Evolutionary conservation across 2,797 vertebrate genomes (phyloP).

Genomic region (Megaceryle alcyon): DNA sequence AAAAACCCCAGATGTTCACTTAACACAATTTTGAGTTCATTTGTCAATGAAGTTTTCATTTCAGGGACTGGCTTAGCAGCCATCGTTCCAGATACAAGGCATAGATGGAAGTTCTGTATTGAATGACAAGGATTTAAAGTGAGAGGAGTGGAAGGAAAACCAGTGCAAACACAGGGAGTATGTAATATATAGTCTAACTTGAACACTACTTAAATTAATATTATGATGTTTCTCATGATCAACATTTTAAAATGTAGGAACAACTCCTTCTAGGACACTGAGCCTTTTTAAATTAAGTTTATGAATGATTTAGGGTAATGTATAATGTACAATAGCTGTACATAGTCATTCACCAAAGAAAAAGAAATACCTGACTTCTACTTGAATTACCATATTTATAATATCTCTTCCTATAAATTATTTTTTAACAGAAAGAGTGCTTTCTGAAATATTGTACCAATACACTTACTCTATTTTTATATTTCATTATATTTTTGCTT

Average conservation of each 20-base stretch:
- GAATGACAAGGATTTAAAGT: neutral
- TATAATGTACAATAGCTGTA: neutral
- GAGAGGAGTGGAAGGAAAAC: neutral
- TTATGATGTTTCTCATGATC: neutral
- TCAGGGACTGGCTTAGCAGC: neutral
- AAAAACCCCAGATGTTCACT: neutral
- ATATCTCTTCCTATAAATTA: neutral
- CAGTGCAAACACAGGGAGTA: neutral
- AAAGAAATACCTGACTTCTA: neutral
- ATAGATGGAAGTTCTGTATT: neutral
- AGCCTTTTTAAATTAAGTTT: neutral
- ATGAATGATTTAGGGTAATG: neutral
- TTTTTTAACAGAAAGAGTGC: neutral
- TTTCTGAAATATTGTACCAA: neutral
- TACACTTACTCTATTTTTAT: neutral
- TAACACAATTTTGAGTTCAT: neutral
- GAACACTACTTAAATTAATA: neutral
- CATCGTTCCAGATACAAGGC: neutral
- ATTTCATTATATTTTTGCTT: neutral
- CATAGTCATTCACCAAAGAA: neutral
- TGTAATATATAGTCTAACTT: neutral
- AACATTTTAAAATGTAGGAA: neutral
- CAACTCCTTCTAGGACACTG: neutral
- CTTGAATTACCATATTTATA: neutral
- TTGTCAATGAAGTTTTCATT: neutral